A percentile compares a stretch with the other conserved stretches of the same genome.
Conservation (phyloP, 2,113 vertebrate species). For the Planiliza haematocheilus region DNA sequence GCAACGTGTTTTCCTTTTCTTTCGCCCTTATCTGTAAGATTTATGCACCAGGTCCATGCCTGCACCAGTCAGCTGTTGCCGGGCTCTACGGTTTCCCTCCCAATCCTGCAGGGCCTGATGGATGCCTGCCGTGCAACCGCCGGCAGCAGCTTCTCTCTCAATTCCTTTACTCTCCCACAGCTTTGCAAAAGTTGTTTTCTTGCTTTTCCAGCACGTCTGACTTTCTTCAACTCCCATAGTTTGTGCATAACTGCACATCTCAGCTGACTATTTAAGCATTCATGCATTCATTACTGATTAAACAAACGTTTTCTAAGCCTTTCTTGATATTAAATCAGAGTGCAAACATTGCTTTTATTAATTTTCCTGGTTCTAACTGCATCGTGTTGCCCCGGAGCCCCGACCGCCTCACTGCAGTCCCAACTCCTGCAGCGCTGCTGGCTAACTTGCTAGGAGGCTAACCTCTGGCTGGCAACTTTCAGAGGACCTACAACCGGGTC, state of each 20-base stretch:
- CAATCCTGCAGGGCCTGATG: slow-evolving; percentile 38
- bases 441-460: slow-evolving; percentile 64
- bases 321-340: neutral
- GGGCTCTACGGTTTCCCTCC: slow-evolving; percentile 30
- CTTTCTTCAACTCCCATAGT: neutral
- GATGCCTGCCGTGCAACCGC: slow-evolving; percentile 8
- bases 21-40: slow-evolving; percentile 31
- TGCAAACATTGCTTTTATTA: too few relatives aligned
- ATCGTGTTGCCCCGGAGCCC: neutral
- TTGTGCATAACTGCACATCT: neutral
- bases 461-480: slow-evolving; percentile 49
- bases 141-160: neutral
- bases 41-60: slow-evolving; percentile 28
- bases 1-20: slow-evolving; percentile 20
- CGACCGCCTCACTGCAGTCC: slow-evolving; percentile 34
- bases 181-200: neutral
- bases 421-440: slow-evolving; percentile 33
- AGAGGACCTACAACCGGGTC: neutral
- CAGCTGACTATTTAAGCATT: neutral
- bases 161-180: neutral
- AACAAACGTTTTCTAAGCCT: accelerated
- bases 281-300: too few relatives aligned
- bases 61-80: slow-evolving; percentile 40
- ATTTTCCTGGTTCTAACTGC: neutral
- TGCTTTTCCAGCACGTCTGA: neutral